phyloP scores from a whole-genome alignment of 2,888 invertebrate species.

The Drosophila hamatofila region DNA sequence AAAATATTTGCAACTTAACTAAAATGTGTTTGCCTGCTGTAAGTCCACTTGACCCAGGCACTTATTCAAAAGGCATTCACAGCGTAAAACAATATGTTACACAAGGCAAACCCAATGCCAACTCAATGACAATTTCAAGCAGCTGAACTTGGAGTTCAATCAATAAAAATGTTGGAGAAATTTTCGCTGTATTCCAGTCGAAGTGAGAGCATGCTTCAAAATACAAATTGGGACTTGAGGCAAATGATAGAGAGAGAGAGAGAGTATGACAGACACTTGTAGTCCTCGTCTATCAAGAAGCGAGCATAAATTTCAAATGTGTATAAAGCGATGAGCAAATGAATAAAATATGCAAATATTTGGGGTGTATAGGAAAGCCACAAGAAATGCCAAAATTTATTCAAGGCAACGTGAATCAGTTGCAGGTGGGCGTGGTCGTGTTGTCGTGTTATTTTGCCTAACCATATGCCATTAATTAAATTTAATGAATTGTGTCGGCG shows the following conservation, averaged over 20 bases:
- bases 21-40: neutral
- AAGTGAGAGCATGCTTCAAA: neutral
- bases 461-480: conserved; percentile 68
- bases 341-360: conserved; percentile 45
- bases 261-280: conserved; percentile 20
- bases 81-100: conserved; percentile 22
- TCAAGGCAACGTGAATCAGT: conserved; percentile 44
- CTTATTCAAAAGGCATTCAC: conserved; percentile 3
- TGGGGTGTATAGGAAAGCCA: neutral
- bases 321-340: conserved; percentile 6
- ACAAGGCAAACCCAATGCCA: conserved; percentile 12
- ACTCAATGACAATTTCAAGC: conserved; percentile 33
- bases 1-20: neutral
- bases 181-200: neutral
- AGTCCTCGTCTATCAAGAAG: neutral
- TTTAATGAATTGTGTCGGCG: conserved; percentile 73
- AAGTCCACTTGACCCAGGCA: neutral
- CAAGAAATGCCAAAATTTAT: conserved; percentile 12
- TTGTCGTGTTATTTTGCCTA: conserved; percentile 12
- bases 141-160: conserved; percentile 28
- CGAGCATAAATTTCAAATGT: conserved; percentile 20
- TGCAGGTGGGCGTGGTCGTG: conserved; percentile 38
- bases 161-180: conserved; percentile 41
- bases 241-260: conserved; percentile 41
- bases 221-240: conserved; percentile 21